These are phyloP conservation scores for Sebastes steindachneri DNA, from an alignment of 2,797 vertebrate genomes.

Conservation along the genomic window DNA sequence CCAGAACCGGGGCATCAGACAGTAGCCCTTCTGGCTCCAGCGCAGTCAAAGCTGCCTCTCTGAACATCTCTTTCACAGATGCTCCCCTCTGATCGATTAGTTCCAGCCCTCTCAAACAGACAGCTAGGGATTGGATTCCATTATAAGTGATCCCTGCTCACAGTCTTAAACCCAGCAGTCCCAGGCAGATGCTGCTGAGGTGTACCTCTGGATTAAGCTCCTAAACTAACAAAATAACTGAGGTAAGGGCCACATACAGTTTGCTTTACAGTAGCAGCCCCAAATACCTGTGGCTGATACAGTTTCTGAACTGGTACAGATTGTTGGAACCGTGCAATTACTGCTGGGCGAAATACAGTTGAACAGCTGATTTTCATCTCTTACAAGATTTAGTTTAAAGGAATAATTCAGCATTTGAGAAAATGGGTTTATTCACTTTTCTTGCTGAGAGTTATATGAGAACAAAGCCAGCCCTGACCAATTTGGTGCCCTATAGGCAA, in stretches of 20 bases:
- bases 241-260: slow-evolving; percentile 53
- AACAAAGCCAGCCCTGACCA: background rate
- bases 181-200: slow-evolving; percentile 67
- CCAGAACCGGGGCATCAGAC: slow-evolving; percentile 75
- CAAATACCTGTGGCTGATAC: slow-evolving; percentile 30
- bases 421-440: background rate
- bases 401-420: background rate
- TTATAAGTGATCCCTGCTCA: slow-evolving; percentile 78
- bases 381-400: background rate
- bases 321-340: background rate
- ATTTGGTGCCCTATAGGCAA: background rate
- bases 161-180: slow-evolving; percentile 64
- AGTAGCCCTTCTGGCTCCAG: slow-evolving; percentile 80
- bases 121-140: slow-evolving; percentile 83
- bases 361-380: background rate
- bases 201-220: slow-evolving; percentile 71
- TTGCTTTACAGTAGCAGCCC: slow-evolving; percentile 46
- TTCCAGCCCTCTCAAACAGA: slow-evolving; percentile 82
- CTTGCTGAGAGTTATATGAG: background rate
- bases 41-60: slow-evolving; percentile 67
- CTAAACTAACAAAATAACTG: slow-evolving; percentile 77
- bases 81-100: slow-evolving; percentile 83
- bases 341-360: background rate
- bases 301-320: slow-evolving; percentile 24
- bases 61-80: slow-evolving; percentile 83